phyloP scores from a whole-genome alignment of 2,797 vertebrate genomes.

The Hoplostethus atlanticus region DNA sequence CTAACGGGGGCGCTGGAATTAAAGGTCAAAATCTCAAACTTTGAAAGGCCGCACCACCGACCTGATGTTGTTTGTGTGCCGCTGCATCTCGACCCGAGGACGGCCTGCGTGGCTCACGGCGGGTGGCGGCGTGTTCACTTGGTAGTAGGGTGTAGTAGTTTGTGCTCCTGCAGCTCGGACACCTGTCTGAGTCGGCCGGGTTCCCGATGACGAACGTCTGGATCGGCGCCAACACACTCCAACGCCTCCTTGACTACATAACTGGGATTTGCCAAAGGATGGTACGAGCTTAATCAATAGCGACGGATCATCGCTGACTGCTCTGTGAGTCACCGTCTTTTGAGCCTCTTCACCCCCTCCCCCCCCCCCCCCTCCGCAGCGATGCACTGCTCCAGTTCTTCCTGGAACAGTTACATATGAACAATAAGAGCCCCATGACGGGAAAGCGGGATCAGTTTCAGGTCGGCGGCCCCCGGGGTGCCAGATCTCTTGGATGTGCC shows the following conservation, averaged over 20 bases:
- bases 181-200: slow-evolving; percentile 15
- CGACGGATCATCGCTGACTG: slow-evolving; percentile 6
- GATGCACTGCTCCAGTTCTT: slow-evolving; percentile 15
- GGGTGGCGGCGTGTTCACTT: no score
- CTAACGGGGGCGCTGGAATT: no score
- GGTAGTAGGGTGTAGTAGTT: neutral
- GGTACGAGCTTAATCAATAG: slow-evolving; percentile 16
- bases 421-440: slow-evolving; percentile 25
- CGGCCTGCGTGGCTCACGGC: no score
- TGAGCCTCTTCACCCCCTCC: no score
- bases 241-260: neutral
- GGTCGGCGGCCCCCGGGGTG: slow-evolving; percentile 18
- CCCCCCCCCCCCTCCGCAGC: neutral
- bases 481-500: slow-evolving; percentile 26
- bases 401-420: slow-evolving; percentile 34
- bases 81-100: no score
- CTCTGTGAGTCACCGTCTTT: slow-evolving; percentile 27
- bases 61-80: no score
- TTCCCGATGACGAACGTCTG: slow-evolving; percentile 21
- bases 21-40: no score
- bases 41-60: no score
- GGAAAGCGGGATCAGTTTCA: slow-evolving; percentile 48
- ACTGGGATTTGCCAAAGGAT: neutral
- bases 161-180: neutral
- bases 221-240: neutral